Conservation (phyloP, 2,888 invertebrate genomes). For the Scrobipalpa costella region DNA sequence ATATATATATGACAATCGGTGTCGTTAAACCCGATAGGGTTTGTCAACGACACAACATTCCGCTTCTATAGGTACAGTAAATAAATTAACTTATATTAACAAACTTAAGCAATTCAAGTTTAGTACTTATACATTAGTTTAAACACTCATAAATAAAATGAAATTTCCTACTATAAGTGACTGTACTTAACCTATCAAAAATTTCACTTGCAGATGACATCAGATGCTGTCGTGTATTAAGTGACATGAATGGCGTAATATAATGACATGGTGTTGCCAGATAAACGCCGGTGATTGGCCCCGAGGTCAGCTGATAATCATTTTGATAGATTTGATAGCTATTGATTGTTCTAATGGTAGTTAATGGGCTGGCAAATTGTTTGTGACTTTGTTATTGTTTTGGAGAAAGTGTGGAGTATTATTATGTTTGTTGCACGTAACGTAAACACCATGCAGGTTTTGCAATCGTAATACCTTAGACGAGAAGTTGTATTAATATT, state of each 20-base stretch:
- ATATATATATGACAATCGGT: too few species aligned
- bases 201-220: not conserved
- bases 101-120: too few species aligned
- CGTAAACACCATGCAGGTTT: too few species aligned
- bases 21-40: too few species aligned
- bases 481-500: too few species aligned
- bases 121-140: too few species aligned
- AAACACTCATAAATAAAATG: too few species aligned
- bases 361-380: not conserved
- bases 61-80: too few species aligned
- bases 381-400: not conserved
- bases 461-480: not conserved
- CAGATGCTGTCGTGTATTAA: not conserved
- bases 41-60: too few species aligned
- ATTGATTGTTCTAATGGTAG: not conserved
- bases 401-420: conserved; percentile 5
- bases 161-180: not conserved
- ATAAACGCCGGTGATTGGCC: conserved; percentile 20
- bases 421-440: too few species aligned
- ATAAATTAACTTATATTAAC: too few species aligned
- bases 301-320: not conserved
- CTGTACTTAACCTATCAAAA: not conserved
- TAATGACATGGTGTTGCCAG: conserved; percentile 11
- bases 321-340: not conserved
- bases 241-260: not conserved